Conservation (phyloP, 2,888 invertebrate genomes). For the Seira ritae region DNA sequence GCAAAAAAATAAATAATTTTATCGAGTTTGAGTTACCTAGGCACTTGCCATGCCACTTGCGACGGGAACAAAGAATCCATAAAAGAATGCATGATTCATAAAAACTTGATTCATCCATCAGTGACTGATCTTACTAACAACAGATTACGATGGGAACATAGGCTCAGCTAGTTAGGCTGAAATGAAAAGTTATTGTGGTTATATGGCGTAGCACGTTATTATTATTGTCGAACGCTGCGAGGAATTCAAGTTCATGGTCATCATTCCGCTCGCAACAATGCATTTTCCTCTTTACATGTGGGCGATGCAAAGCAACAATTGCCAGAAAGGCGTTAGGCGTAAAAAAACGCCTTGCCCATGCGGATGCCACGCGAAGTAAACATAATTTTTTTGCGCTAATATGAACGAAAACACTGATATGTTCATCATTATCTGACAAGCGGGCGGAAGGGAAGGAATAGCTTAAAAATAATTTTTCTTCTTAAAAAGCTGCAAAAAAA, state of each 20-base stretch:
- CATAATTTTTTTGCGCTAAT: background rate
- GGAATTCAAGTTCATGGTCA: constrained; percentile 63
- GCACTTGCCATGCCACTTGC: background rate
- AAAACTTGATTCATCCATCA: no score
- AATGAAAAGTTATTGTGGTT: constrained; percentile 48
- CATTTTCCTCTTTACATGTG: constrained; percentile 11
- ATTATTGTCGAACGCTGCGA: constrained; percentile 20
- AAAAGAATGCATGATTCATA: constrained; percentile 20
- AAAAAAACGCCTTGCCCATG: constrained; percentile 15
- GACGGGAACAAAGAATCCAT: background rate
- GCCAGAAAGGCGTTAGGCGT: constrained; percentile 3
- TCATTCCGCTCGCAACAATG: background rate
- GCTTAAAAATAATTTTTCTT: constrained; percentile 21
- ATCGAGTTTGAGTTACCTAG: no score
- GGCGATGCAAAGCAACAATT: background rate
- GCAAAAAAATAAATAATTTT: background rate
- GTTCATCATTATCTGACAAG: background rate
- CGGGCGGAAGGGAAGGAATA: constrained; percentile 12
- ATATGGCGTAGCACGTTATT: background rate
- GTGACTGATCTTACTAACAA: no score
- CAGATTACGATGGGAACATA: background rate
- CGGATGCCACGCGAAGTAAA: constrained; percentile 14
- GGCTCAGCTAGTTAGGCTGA: constrained; percentile 5
- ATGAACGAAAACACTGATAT: background rate
- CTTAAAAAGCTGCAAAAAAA: constrained; percentile 26